Evolutionary conservation across 2,888 invertebrate genomes (phyloP), one percentile per base, ranked within the genome.

Genomic region (Stratiomys singularior): DNA sequence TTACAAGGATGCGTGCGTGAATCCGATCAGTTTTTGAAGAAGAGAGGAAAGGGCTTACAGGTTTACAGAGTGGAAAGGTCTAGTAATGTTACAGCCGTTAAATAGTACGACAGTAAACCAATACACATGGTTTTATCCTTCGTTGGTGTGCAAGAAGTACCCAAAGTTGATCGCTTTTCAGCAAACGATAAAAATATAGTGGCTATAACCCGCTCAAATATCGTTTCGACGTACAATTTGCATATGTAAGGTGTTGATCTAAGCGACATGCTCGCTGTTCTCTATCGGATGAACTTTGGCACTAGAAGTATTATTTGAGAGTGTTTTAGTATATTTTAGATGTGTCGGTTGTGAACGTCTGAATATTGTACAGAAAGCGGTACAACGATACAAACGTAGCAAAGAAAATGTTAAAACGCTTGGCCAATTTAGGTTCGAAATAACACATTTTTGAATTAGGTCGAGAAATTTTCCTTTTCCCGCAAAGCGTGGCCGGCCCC

Each of bases 11-110:
- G 52, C 15, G 15, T 52, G 52, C 52, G 4, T 52, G 52, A 52
- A 52, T 52, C 52, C 52, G 52, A 52, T 52, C 52, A 52, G 52
- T 52, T 52, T 52, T 52, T 37, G 30, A 66, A 66, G 18, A 37
- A 28, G 21, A 66, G 27, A 37, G 66, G 37, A n/a, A 25, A 37
- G 15, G 66, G 66, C 21, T 30, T 37, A 1, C 18, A 9, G 5
- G 66, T 18, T 37, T 30, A 66, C 18, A 30, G 66, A 37, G n/a
- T n/a, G n/a, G 37, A 18, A 15, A 18, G 37, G 9, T n/a, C 7
- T 18, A 25, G 21, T 3, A 37, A 66, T 11, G 37, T 66, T 18
- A 37, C 37, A 37, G 66, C 18, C 11, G 37, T 37, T 27, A 66
- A 66, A 37, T 37, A 37, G 66, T 30, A 37, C 15, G 30, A 37